Evolutionary conservation across 2,888 invertebrate genomes (phyloP), one percentile per base, ranked within the genome.

Genomic region (Doris montereyensis): DNA sequence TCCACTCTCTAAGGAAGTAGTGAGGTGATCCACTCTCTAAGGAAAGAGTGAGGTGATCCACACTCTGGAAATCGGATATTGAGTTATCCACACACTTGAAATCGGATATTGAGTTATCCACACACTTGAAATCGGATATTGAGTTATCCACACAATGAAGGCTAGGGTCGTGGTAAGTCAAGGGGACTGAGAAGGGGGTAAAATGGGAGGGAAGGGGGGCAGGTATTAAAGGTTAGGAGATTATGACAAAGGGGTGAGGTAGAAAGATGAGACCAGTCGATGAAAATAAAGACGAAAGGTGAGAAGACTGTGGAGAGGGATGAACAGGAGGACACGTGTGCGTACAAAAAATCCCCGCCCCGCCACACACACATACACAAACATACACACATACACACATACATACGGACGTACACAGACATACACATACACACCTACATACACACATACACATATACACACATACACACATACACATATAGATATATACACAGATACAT

Each of bases 381-480:
- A n/a, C n/a, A n/a, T n/a, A n/a, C n/a, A n/a, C n/a, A n/a, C n/a
- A n/a, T n/a, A n/a, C n/a, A n/a, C n/a, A n/a, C n/a, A n/a, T n/a
- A n/a, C n/a, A n/a, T n/a, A n/a, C n/a, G n/a, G n/a, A n/a, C n/a
- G n/a, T n/a, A n/a, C n/a, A n/a, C n/a, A 60, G 34, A 75, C 62
- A 75, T 30, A 62, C 62, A 62, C 62, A 30, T 2, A 32, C 4
- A 60, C 17, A 30, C n/a, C 60, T 17, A 60, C 62, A 28, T 2
- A 26, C 17, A 60, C 32, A 58, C 10, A 60, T 26, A 62, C n/a
- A 26, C 62, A 28, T 21, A 35, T n/a, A 65, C 17, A 28, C 17
- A 26, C 35, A 72, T 32, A 71, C 34, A 77, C 30, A 60, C 24
- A 60, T n/a, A 21, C n/a, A 58, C 30, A 76, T 26, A 60, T 28